phyloP scores from a whole-genome alignment of 2,113 vertebrate species.

The Spizaetus ornatus region DNA sequence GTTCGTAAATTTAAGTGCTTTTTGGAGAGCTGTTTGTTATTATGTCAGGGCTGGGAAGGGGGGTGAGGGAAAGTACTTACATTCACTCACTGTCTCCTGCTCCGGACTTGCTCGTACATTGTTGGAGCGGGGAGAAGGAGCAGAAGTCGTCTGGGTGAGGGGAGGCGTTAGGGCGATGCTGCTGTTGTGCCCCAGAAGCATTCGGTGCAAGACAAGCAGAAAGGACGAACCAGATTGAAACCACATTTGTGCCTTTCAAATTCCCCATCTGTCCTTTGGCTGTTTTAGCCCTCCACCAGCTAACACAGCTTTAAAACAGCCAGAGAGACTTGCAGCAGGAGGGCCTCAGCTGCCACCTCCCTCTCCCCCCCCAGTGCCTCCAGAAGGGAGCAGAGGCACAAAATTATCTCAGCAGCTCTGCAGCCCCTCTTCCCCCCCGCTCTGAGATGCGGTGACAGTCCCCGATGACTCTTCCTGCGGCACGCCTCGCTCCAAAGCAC shows the following conservation, averaged over 20 bases:
- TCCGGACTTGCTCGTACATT: not conserved
- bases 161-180: not conserved
- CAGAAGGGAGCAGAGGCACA: not conserved
- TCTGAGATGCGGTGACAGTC: not conserved
- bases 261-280: not conserved
- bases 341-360: not conserved
- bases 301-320: not conserved
- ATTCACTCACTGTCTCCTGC: not conserved
- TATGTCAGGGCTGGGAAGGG: slow-evolving; percentile 44
- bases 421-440: not conserved
- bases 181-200: not conserved
- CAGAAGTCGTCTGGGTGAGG: not conserved
- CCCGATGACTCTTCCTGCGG: not conserved
- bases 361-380: fast-evolving
- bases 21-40: slow-evolving; percentile 76
- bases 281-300: not conserved
- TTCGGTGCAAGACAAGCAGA: not conserved
- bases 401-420: not conserved
- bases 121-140: not conserved
- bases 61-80: slow-evolving; percentile 8
- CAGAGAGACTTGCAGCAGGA: not conserved
- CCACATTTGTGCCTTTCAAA: not conserved
- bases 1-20: slow-evolving; percentile 79
- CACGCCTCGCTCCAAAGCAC: not conserved
- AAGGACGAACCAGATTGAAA: not conserved